Evolutionary conservation across 2,888 invertebrate species (phyloP).

Genomic region (Sarcophaga carnaria): DNA sequence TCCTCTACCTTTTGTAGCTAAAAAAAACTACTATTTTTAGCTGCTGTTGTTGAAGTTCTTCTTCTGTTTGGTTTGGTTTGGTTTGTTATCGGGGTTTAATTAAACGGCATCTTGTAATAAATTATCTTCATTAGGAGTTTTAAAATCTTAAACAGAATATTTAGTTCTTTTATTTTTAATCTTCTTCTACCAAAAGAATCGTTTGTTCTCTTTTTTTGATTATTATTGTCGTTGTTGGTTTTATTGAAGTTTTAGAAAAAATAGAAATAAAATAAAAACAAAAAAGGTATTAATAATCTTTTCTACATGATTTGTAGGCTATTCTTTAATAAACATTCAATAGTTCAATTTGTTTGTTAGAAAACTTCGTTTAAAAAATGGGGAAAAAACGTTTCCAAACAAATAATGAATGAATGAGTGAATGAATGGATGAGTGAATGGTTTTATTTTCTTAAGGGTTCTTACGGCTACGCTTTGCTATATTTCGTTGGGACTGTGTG

Average conservation of each 20-base stretch:
- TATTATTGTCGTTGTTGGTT: conserved; percentile 11
- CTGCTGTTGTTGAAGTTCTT: conserved; percentile 56
- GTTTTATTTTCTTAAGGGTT: too few relatives aligned
- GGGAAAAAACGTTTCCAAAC: conserved; percentile 7
- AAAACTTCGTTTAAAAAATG: not conserved
- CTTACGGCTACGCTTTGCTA: not conserved
- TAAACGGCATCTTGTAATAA: conserved; percentile 82
- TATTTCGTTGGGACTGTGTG: conserved; percentile 46
- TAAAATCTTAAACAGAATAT: conserved; percentile 72
- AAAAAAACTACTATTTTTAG: conserved; percentile 39
- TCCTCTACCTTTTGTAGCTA: conserved; percentile 57
- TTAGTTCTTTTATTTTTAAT: conserved; percentile 45
- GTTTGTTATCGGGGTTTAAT: conserved; percentile 81
- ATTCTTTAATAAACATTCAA: conserved; percentile 55
- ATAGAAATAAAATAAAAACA: not conserved
- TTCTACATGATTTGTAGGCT: conserved; percentile 13
- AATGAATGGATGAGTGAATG: too few relatives aligned
- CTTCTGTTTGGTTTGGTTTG: conserved; percentile 45
- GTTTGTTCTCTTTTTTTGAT: not conserved
- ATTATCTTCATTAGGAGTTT: conserved; percentile 81
- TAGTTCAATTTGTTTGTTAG: conserved; percentile 38
- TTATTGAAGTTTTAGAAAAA: not conserved
- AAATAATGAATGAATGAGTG: not conserved
- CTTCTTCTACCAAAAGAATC: not conserved
- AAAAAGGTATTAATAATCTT: conserved; percentile 41